Evolutionary conservation across 2,797 vertebrate species (phyloP), one percentile per base, ranked within the genome.

Genomic region (Staurois parvus): DNA sequence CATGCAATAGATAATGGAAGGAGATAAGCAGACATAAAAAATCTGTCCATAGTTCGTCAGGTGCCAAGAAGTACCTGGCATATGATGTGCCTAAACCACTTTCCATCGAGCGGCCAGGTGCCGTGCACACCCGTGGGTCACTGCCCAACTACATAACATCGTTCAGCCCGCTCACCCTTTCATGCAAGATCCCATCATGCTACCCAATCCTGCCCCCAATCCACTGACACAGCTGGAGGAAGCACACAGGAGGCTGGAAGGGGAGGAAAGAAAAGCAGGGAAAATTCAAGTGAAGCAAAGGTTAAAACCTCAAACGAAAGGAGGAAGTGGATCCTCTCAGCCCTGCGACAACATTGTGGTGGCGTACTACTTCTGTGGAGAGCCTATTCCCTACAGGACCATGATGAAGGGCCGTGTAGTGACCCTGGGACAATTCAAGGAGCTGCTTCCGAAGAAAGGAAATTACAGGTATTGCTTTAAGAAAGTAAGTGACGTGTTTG

Each of bases 121-220:
- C 94, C 0, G 93, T 95, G 85, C 96, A n/a, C n/a, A 97, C 81
- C 96, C 96, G 0, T 96, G 97, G 94, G 92, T 96, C 89, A 93
- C 92, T 0, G 90, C 94, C 17, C 97, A 96, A 84, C 93, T 96
- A 34, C 95, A 96, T n/a, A 97, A 95, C 37, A 94, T 93, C 0
- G 96, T 97, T 86, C 97, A 98, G 91, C 98, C 98, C 1, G 99
- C 97, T 0, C 98, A 99, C 89, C 98, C 98, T 59, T 99, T 99
- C 94, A 96, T 99, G 90, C 98, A 99, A 90, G 98, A 99, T 88
- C 98, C 98, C 34, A 98, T 97, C 76, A 99, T 99, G 98, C 98
- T 98, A 0, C 98, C 98, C 88, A 99, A 99, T 89, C 98, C 98
- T 0, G 98, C 98, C 11, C 98, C 98, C 86, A 99, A 98, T 92